Conservation (phyloP, 1,140 invertebrate genomes). For the Zaprionus ghesquierei region DNA sequence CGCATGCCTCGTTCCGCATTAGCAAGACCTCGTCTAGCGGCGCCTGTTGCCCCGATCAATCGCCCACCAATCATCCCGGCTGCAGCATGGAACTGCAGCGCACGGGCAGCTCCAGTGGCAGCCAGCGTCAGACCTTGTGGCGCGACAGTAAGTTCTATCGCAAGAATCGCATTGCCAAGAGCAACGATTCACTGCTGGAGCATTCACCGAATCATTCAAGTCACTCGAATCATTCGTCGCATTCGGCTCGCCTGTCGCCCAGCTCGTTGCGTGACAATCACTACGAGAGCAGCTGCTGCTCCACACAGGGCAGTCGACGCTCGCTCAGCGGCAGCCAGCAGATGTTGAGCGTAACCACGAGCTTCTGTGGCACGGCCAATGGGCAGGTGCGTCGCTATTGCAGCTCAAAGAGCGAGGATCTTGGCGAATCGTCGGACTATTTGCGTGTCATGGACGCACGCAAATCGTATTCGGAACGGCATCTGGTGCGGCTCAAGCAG, state of each 20-base stretch:
- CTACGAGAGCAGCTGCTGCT: slow-evolving; percentile 66
- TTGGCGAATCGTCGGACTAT: slow-evolving; percentile 71
- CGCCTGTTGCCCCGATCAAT: slow-evolving; percentile 37
- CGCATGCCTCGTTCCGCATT: slow-evolving; percentile 78
- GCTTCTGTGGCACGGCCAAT: slow-evolving; percentile 57
- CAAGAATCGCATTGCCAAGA: slow-evolving; percentile 81
- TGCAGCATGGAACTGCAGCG: slow-evolving; percentile 66
- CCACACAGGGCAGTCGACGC: slow-evolving; percentile 59
- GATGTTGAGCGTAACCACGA: slow-evolving; percentile 73
- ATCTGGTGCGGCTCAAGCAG: slow-evolving; percentile 77
- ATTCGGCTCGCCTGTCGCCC: slow-evolving; percentile 67
- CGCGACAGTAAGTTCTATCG: slow-evolving; percentile 81
- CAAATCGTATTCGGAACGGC: slow-evolving; percentile 78
- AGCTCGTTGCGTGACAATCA: slow-evolving; percentile 78
- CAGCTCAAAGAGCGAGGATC: slow-evolving; percentile 79
- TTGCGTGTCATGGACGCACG: slow-evolving; percentile 76
- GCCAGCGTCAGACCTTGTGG: slow-evolving; percentile 70
- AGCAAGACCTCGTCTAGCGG: slow-evolving; percentile 66
- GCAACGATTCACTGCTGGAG: slow-evolving; percentile 79
- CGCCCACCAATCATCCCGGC: slow-evolving; percentile 47
- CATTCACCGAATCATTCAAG: slow-evolving; percentile 62
- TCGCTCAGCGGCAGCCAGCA: slow-evolving; percentile 70
- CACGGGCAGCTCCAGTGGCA: slow-evolving; percentile 42
- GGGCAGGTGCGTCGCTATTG: slow-evolving; percentile 59
- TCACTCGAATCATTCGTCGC: slow-evolving; percentile 32